Conservation (phyloP, 2,797 vertebrate species). For the Sciurus carolinensis region DNA sequence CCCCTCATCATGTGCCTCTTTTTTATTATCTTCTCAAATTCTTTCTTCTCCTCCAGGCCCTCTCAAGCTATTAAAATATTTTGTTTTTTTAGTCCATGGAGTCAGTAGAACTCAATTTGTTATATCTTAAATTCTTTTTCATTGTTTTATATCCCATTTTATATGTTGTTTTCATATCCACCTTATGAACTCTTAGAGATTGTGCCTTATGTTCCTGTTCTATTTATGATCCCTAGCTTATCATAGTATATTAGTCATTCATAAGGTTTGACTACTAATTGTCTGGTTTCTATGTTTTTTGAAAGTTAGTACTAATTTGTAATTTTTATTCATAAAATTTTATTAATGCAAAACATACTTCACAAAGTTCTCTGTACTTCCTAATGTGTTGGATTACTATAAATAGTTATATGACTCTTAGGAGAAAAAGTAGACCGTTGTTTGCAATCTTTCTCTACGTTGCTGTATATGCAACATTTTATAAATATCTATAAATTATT, state of each 20-base stretch:
- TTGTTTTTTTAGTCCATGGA: constrained; percentile 2
- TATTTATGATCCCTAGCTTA: constrained; percentile 4
- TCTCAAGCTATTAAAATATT: not conserved
- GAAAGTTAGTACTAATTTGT: not conserved
- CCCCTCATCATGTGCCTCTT: not conserved
- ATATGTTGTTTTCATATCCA: not conserved
- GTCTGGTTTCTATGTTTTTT: constrained; percentile 41
- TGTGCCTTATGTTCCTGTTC: not conserved
- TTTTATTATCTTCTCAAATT: not conserved
- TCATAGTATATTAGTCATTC: not conserved
- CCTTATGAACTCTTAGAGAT: constrained; percentile 39
- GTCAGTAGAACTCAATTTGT: not conserved
- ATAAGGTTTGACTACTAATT: not conserved
- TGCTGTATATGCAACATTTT: constrained; percentile 6
- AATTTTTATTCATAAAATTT: constrained; percentile 38
- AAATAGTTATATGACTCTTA: not conserved
- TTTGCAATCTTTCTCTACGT: not conserved
- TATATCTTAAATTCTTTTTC: constrained; percentile 29
- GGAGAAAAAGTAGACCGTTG: constrained; percentile 7
- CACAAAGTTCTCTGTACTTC: not conserved
- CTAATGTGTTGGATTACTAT: not conserved
- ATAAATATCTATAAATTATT: constrained; percentile 5
- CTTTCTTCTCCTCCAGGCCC: not conserved
- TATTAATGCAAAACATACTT: not conserved
- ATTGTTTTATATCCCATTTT: not conserved